Evolutionary conservation across 2,113 vertebrate genomes (phyloP).

Genomic region (Orthonyx spaldingii): DNA sequence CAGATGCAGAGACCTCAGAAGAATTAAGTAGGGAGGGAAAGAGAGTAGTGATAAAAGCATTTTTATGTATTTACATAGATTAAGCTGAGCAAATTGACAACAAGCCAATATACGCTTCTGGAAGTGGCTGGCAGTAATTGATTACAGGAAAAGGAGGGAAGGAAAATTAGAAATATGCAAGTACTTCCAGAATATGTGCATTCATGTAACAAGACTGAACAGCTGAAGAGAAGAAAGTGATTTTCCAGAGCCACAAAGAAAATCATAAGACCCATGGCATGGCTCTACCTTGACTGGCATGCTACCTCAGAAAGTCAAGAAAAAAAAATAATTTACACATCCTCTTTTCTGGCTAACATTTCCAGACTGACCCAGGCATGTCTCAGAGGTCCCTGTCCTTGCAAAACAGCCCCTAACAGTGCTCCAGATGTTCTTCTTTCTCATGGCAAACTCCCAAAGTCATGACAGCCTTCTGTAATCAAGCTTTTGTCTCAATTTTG

Average conservation of each 20-base stretch:
- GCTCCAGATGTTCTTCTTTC: neutral
- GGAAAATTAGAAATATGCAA: neutral
- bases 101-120: neutral
- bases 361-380: neutral
- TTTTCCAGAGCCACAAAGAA: neutral
- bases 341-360: neutral
- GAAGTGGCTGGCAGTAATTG: neutral
- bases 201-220: neutral
- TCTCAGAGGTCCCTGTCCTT: neutral
- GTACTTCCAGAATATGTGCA: neutral
- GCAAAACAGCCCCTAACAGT: neutral
- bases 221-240: neutral
- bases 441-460: neutral
- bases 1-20: neutral
- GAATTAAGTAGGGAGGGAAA: neutral
- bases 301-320: neutral
- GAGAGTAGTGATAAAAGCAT: neutral
- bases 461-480: neutral
- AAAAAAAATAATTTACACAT: neutral
- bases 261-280: neutral
- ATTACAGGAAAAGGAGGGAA: slow-evolving; percentile 4
- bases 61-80: slow-evolving; percentile 34
- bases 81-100: slow-evolving; percentile 4
- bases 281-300: neutral
- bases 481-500: neutral